Evolutionary conservation across 2,797 vertebrate genomes (phyloP).

Genomic region (Cercopithecus petaurista): DNA sequence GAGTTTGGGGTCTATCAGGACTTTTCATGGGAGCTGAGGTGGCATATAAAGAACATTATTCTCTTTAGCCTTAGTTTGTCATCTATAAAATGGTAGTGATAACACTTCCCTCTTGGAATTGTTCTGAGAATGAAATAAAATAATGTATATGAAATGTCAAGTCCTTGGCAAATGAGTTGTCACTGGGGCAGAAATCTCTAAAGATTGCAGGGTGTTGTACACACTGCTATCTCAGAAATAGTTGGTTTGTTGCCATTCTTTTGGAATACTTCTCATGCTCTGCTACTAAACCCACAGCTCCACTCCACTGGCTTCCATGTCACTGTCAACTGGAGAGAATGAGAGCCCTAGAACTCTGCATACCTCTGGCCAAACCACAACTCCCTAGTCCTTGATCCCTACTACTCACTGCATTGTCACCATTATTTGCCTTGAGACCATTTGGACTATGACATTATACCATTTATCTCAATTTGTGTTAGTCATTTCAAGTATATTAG

Average conservation of each 20-base stretch:
- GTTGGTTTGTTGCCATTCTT: not conserved
- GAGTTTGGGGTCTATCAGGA: not conserved
- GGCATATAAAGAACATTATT: not conserved
- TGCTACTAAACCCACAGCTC: not conserved
- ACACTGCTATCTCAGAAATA: not conserved
- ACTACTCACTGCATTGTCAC: not conserved
- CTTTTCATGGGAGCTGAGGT: not conserved
- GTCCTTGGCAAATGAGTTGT: not conserved
- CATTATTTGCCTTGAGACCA: not conserved
- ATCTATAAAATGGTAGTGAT: not conserved
- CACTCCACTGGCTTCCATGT: not conserved
- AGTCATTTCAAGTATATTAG: not conserved
- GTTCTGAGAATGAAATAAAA: slow-evolving; percentile 35
- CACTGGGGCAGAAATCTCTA: not conserved
- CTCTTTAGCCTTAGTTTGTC: not conserved
- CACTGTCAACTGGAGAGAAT: not conserved
- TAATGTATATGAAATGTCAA: not conserved
- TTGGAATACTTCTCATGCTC: not conserved
- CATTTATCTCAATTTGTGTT: not conserved
- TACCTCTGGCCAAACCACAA: not conserved
- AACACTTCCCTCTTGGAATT: not conserved
- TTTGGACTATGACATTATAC: not conserved
- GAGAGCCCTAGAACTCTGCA: not conserved
- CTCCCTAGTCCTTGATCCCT: not conserved
- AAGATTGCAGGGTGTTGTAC: not conserved